Evolutionary conservation across 1,140 invertebrate species (phyloP).

Genomic region (Neodiprion pinetum): DNA sequence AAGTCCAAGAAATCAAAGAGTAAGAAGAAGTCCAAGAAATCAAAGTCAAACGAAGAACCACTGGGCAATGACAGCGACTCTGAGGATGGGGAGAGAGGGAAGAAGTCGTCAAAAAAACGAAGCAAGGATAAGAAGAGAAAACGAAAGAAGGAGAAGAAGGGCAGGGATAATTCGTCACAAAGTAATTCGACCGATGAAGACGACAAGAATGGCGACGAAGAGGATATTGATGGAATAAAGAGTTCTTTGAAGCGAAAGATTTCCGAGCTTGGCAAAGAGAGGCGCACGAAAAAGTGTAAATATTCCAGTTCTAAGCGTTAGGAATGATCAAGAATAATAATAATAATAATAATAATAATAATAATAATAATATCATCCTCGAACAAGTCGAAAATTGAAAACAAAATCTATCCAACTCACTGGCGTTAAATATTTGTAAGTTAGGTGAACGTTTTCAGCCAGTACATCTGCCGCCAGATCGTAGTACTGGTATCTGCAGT

Average conservation of each 20-base stretch:
- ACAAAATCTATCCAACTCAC: constrained; percentile 60
- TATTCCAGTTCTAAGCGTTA: constrained; percentile 41
- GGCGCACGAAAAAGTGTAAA: constrained; percentile 49
- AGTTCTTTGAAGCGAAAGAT: constrained; percentile 19
- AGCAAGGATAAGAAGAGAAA: constrained; percentile 44
- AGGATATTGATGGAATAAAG: constrained; percentile 30
- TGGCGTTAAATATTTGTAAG: constrained; percentile 94
- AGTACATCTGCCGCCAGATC: constrained; percentile 97
- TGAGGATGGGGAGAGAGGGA: constrained; percentile 26
- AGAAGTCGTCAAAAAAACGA: neutral
- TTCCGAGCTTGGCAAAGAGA: constrained; percentile 26
- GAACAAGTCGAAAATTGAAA: constrained; percentile 16
- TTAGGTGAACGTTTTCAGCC: constrained; percentile 97
- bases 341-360: constrained; percentile 10
- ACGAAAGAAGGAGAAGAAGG: constrained; percentile 41
- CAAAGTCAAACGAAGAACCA: constrained; percentile 23
- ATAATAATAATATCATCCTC: constrained; percentile 23
- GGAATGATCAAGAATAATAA: constrained; percentile 13
- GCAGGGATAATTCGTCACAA: constrained; percentile 30
- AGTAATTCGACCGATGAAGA: constrained; percentile 33
- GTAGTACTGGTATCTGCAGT: constrained; percentile 97
- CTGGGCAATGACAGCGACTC: constrained; percentile 28
- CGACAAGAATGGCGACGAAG: constrained; percentile 27
- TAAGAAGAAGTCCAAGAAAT: constrained; percentile 40
- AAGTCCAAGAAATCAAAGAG: constrained; percentile 41